phyloP scores from a whole-genome alignment of 1,140 invertebrate species.

The Nautilus pompilius region DNA sequence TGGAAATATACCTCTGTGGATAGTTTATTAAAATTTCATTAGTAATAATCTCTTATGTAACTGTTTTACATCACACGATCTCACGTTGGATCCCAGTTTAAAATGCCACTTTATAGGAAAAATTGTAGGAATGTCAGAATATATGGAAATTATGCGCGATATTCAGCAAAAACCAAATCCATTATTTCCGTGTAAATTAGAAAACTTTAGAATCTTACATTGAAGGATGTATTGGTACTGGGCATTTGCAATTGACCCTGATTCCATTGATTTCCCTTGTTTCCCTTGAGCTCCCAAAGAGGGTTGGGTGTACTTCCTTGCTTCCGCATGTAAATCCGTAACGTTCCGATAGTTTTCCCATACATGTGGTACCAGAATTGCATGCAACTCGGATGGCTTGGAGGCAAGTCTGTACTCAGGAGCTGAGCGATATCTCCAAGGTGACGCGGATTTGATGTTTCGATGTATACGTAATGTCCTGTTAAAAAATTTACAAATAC shows the following conservation, averaged over 20 bases:
- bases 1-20: no score
- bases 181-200: neutral
- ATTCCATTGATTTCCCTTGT: conserved; percentile 22
- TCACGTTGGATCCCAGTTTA: no score
- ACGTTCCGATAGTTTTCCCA: conserved; percentile 55
- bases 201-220: conserved; percentile 15
- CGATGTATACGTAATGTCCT: conserved; percentile 48
- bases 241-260: conserved; percentile 26
- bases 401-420: conserved; percentile 13
- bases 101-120: no score
- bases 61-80: no score
- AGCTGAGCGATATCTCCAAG: conserved; percentile 28
- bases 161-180: neutral
- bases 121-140: no score
- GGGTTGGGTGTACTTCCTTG: conserved; percentile 23
- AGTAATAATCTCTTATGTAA: no score
- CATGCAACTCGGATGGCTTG: conserved; percentile 21
- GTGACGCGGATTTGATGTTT: conserved; percentile 34
- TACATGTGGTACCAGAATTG: conserved; percentile 78
- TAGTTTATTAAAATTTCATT: no score
- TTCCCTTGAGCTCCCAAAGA: conserved; percentile 30
- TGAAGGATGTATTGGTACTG: conserved; percentile 20
- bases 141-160: no score
- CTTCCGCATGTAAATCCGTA: conserved; percentile 30
- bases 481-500: no score